phyloP scores from a whole-genome alignment of 2,888 invertebrate genomes.

The Odontocolon sp. region DNA sequence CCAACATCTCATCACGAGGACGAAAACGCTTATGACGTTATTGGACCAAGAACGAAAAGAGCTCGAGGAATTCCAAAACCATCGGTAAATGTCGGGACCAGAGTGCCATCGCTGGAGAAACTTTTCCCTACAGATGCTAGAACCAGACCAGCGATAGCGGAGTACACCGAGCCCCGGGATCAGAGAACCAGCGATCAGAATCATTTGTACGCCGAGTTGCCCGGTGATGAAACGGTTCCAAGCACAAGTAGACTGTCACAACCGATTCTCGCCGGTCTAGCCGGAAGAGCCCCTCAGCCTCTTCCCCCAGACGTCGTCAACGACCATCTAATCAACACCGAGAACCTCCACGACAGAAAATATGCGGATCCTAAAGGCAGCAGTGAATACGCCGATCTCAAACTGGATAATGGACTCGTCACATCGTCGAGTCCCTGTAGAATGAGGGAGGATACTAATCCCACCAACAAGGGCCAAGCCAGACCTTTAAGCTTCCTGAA shows the following conservation, averaged over 20 bases:
- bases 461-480: slow-evolving; percentile 69
- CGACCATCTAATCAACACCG: slow-evolving; percentile 67
- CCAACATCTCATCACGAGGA: slow-evolving; percentile 68
- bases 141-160: slow-evolving; percentile 75
- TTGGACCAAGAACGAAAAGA: slow-evolving; percentile 80
- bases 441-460: slow-evolving; percentile 39
- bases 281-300: slow-evolving; percentile 74
- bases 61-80: slow-evolving; percentile 78
- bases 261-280: slow-evolving; percentile 70
- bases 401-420: slow-evolving; percentile 38
- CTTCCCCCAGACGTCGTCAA: slow-evolving; percentile 76
- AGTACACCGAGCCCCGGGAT: slow-evolving; percentile 81
- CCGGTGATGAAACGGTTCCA: slow-evolving; percentile 81
- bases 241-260: slow-evolving; percentile 77
- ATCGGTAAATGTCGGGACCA: slow-evolving; percentile 83
- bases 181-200: slow-evolving; percentile 77
- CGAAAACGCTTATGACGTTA: slow-evolving; percentile 86
- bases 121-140: slow-evolving; percentile 81
- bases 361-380: slow-evolving; percentile 48
- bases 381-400: slow-evolving; percentile 55
- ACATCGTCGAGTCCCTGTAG: background rate
- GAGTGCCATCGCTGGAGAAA: slow-evolving; percentile 84
- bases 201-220: slow-evolving; percentile 85
- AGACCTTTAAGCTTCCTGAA: slow-evolving; percentile 84
- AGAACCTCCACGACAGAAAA: slow-evolving; percentile 54